Evolutionary conservation across 53 echinoderm and acorn worm genomes (phyloP), one percentile per base, ranked within the genome.

Genomic region (Actinopyga echinites): DNA sequence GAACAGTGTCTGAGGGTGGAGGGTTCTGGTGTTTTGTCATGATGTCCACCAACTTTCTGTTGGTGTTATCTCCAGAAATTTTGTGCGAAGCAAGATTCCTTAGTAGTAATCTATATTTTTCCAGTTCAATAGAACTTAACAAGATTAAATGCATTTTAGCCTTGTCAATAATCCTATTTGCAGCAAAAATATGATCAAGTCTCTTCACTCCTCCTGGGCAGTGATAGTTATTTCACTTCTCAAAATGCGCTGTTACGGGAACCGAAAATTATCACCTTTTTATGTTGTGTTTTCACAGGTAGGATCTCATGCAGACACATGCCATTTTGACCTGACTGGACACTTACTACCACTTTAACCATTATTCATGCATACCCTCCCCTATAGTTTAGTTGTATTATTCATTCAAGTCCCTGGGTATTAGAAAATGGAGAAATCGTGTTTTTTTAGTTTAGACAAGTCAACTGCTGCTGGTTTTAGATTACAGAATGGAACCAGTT

Each of bases 11-110:
- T 23, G 69, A 69, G 23, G 92, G 92, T 37, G 30, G 34, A 2
- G 91, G 88, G 56, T 69, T 55, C 30, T 79, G 68, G 64, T 91
- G 91, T 17, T 88, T 61, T 53, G 62, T 42, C 66, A 84, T 88
- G 38, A 81, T 54, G 4, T 32, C 57, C 20, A 60, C 34, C 2
- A 91, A 67, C 10, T 91, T 75, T 4, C 88, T 77, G 61, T 79
- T 88, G 10, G 84, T 38, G 32, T 88, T 88, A 23, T 91, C 91
- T 19, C 73, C 64, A 6, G 82, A 87, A 30, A 84, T 91, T 12
- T 36, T 80, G 3, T 84, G 88, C 19, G 75, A 62, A 1, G 80
- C 84, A n/a, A 88, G 28, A 30, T 80, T 88, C 30, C 36, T n/a
- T n/a, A n/a, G 11, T 11, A 89, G 33, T 56, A 92, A 40, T 55